Base-by-base conservation (phyloP, 2,113 vertebrate species). In the Phycodurus eques region DNA sequence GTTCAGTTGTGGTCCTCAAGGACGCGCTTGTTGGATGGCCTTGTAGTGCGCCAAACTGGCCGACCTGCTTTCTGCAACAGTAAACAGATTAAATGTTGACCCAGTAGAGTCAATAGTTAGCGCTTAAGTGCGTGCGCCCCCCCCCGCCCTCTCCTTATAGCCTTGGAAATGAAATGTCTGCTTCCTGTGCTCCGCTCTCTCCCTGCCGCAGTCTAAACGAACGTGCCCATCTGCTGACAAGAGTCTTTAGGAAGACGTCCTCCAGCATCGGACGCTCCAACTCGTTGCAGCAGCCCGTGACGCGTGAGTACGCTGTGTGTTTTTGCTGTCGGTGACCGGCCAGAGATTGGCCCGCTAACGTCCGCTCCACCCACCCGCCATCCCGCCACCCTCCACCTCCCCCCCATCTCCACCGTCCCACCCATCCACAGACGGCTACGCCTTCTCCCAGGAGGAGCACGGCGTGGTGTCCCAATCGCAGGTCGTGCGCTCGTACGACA, bases 381-480 rank as follows among this genome's bases (percentile, higher is more conserved):
- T 59, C 13, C 13, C 56, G 27, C 56, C 56, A 8, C 56, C 15
- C 5, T 9, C 17, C 17, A 10, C 0, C 53, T 3, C 54, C 56
- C 15, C 5, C 8, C 17, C 17, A 10, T 2, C 53, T 3, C 54
- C 13, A n/a, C 7, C 59, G 62, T 43, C 15, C 39, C n/a, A 2
- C 39, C 39, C 39, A 33, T 35, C 70, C 71, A 20, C 92, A 99
- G 97, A 99, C 82, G 97, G 98, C 39, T 99, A 96, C 44, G 97
- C 97, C 3, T 99, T 99, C 93, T 99, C 98, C 77, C 97, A 99
- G 91, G 97, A 99, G 90, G 97, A 99, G 82, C 95, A 99, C 0
- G 97, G 98, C 6, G 97, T 95, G 76, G 96, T 99, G 76, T 95
- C 96, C 74, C 98, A 99, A 87, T 96, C 96, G 0, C 92, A 98